phyloP scores from a whole-genome alignment of 2,113 vertebrate genomes.

The Hystrix brachyura region DNA sequence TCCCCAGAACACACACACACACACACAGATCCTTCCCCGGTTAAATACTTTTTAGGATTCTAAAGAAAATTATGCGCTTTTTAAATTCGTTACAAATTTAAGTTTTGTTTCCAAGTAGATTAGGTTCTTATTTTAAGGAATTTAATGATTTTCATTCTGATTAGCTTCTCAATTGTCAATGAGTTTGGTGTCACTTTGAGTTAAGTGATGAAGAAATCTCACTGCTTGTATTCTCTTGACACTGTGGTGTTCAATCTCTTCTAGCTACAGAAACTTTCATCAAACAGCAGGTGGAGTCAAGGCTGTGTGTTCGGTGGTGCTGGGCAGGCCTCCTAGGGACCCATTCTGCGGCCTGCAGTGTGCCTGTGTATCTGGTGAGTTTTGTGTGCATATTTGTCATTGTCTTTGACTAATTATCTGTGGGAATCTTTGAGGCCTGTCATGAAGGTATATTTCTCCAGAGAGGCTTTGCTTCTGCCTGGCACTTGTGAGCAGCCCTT shows the following conservation, averaged over 20 bases:
- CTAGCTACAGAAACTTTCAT: not conserved
- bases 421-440: not conserved
- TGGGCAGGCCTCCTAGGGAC: not conserved
- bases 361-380: not conserved
- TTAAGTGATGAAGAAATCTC: not conserved
- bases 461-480: not conserved
- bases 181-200: not conserved
- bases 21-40: not conserved
- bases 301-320: not conserved
- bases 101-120: not conserved
- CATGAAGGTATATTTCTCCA: not conserved
- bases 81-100: constrained; percentile 16
- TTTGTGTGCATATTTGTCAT: not conserved
- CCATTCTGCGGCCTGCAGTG: not conserved
- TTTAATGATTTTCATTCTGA: constrained; percentile 70
- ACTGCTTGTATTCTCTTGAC: not conserved
- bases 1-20: too few species aligned
- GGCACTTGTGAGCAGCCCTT: not conserved
- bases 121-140: constrained; percentile 77
- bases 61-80: constrained; percentile 39
- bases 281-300: not conserved
- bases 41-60: not conserved
- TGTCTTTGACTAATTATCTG: not conserved
- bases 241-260: not conserved
- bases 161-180: constrained; percentile 27